Evolutionary conservation across 2,888 invertebrate genomes (phyloP), one percentile per base, ranked within the genome.

Genomic region (Pemphredon lugubris): DNA sequence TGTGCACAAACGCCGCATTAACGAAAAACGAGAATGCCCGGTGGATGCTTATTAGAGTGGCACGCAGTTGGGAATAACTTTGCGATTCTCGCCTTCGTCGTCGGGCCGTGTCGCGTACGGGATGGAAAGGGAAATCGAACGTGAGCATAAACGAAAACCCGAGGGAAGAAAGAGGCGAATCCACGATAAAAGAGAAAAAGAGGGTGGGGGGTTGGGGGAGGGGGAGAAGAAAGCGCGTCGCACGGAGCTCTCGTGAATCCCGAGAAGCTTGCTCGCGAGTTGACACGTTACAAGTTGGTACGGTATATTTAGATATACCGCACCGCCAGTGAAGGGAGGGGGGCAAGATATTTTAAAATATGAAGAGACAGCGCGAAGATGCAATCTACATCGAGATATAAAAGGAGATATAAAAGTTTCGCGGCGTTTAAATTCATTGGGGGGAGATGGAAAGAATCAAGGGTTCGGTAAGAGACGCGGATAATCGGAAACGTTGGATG

Each of bases 21-120:
- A 77, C 73, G 77, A 79, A 77, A 79, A 77, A 77, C 76, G 77
- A 79, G 79, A 73, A 79, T 76, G 48, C 70, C 39, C 32, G 45
- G 48, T 9, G 13, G n/a, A 11, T 13, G 37, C 37, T 37, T 37
- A 37, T 37, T 13, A 37, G 37, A 37, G 37, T 4, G 37, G 13
- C 4, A n/a, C 13, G n/a, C 37, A 11, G 37, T 13, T 11, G 4
- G 37, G 37, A 11, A 37, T 37, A 37, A 37, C 37, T 37, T 9
- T 7, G n/a, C 30, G 9, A 30, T 30, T 9, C 9, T 30, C 30
- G 6, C 30, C 2, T 9, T 30, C 30, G 6, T 9, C 9, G 6
- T 30, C n/a, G 1, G n/a, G 1, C 2, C 37, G 7, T 37, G 30
- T 2, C 1, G 7, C 2, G 30, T 9, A 30, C 1, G n/a, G 3